Percentiles rank a stretch among this genome's conserved stretches.
These are phyloP conservation scores for Columba livia DNA, from an alignment of 2,113 vertebrate genomes.

Conservation along the genomic window DNA sequence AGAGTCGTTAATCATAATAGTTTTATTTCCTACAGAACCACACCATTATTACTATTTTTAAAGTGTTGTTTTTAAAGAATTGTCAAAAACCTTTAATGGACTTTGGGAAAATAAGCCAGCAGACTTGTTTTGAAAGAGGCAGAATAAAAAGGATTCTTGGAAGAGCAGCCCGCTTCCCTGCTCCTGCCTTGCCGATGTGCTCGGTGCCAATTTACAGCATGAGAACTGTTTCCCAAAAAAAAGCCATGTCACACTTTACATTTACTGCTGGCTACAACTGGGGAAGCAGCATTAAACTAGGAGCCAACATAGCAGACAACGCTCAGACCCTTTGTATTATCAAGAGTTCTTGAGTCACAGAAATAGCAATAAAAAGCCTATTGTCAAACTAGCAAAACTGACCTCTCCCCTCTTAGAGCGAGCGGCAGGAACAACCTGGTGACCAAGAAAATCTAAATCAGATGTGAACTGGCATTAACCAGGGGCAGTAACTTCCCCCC, in stretches of 20 bases:
- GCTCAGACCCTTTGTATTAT: not conserved
- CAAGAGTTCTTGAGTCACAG: not conserved
- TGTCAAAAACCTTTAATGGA: constrained; percentile 26
- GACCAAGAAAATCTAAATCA: not conserved
- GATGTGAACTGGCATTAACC: not conserved
- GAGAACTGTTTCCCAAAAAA: not conserved
- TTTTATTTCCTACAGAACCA: constrained; percentile 51
- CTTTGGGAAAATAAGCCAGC: constrained; percentile 16
- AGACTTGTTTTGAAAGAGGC: constrained; percentile 55
- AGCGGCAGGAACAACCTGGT: not conserved
- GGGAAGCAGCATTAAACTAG: not conserved
- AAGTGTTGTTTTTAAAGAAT: constrained; percentile 36
- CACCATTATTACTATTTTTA: constrained; percentile 32
- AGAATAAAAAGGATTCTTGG: constrained; percentile 50
- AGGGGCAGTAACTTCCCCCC: not conserved
- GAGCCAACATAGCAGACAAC: not conserved
- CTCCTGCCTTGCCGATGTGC: not conserved
- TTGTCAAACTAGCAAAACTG: not conserved
- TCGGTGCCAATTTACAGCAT: not conserved
- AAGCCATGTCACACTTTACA: not conserved
- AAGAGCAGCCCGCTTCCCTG: constrained; percentile 1
- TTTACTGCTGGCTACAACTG: not conserved
- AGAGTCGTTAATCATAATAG: not conserved
- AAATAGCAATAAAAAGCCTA: not conserved
- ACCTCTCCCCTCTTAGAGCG: not conserved